Base-by-base conservation (phyloP, 2,113 vertebrate genomes). In the Triplophysa rosa region DNA sequence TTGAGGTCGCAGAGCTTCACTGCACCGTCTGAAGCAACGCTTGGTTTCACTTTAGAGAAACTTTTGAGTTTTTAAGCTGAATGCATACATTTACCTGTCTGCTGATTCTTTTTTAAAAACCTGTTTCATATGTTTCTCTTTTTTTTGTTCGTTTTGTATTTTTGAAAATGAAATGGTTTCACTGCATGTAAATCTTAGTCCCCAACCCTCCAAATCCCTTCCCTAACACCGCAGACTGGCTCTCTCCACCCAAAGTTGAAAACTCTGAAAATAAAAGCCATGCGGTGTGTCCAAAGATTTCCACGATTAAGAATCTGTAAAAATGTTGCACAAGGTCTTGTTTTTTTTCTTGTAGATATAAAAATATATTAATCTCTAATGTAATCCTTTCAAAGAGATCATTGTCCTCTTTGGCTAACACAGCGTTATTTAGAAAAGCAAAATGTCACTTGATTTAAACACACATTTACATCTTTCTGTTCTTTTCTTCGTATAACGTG, bases 321-420 rank as follows among this genome's bases (percentile, higher is more conserved):
- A 94, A 94, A 94, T 93, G 93, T 92, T 92, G 93, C 93, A 92
- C 93, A 94, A 93, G 92, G 92, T 94, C 92, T 94, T 91, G 90
- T 91, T 87, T 88, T 86, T 88, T 84, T 86, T 82, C 79, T 85
- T 77, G 93, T 94, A 92, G 93, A 91, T 95, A 95, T 93, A 95
- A 95, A 95, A 95, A 95, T 94, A 95, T 93, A 95, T 94, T 93
- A 92, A 92, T 94, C 90, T 93, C 87, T 93, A 91, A 93, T 92
- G 92, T 92, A 92, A 92, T 93, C 93, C 91, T 92, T 92, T 93
- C 92, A 94, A 93, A 93, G 92, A 93, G 93, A 91, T 91, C 88
- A 84, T 86, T 80, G 86, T 92, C 89, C 93, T 94, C 93, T 94
- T 93, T 94, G 93, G 92, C 91, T 92, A 93, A 92, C 91, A 92